These are phyloP conservation scores for Danio choprae DNA, from an alignment of 2,797 vertebrate species.

Conservation along the genomic window DNA sequence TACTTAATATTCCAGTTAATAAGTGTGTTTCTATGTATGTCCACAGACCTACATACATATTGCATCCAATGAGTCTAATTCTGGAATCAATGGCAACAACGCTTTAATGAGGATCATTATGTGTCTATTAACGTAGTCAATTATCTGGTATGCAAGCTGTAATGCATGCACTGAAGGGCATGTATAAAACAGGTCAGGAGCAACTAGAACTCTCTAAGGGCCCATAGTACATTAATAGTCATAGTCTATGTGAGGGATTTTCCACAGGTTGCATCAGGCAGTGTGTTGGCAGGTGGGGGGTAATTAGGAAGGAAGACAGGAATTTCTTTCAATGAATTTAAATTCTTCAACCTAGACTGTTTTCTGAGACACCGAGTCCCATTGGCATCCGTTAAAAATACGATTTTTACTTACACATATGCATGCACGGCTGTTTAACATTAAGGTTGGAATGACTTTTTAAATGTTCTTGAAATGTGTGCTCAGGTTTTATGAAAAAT, in stretches of 20 bases:
- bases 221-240: constrained; percentile 22
- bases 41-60: neutral
- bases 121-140: neutral
- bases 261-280: constrained; percentile 30
- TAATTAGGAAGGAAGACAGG: constrained; percentile 11
- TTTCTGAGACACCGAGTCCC: neutral
- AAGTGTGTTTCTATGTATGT: neutral
- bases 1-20: neutral
- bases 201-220: constrained; percentile 3
- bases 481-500: too few species aligned
- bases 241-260: constrained; percentile 13
- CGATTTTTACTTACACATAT: neutral
- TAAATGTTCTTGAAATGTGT: neutral
- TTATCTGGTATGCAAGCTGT: neutral
- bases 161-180: neutral
- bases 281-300: constrained; percentile 20
- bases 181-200: constrained; percentile 7
- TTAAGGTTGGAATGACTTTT: neutral
- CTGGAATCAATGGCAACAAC: neutral
- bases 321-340: neutral
- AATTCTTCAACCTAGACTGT: constrained; percentile 7
- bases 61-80: neutral
- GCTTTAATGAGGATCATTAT: constrained; percentile 1
- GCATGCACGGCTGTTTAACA: neutral
- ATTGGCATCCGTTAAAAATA: neutral